Conservation (phyloP, 2,888 invertebrate genomes). For the Liposcelis brunnea region DNA sequence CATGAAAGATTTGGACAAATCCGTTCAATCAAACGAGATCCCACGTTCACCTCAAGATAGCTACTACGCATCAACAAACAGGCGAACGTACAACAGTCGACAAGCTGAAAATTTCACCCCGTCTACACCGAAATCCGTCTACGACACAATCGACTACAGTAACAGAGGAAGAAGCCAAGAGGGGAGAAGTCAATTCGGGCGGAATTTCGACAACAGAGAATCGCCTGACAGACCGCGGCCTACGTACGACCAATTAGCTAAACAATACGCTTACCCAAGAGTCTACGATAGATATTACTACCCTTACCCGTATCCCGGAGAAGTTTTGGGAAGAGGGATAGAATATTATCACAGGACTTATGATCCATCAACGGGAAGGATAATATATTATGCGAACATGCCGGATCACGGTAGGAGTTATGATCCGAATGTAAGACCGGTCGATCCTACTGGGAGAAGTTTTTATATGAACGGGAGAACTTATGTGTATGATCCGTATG, state of each 20-base stretch:
- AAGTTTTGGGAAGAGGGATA: neutral
- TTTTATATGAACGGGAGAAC: neutral
- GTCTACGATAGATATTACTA: conserved; percentile 6
- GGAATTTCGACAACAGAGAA: neutral
- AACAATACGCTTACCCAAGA: neutral
- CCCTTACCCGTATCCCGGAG: neutral
- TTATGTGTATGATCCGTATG: conserved; percentile 3
- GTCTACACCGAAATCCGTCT: conserved; percentile 1
- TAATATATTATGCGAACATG: conserved; percentile 2
- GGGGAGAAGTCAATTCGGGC: neutral
- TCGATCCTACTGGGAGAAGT: neutral
- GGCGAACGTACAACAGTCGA: neutral
- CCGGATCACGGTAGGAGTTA: neutral
- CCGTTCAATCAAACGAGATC: neutral
- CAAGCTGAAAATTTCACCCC: neutral
- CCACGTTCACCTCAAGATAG: neutral
- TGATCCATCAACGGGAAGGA: conserved; percentile 1
- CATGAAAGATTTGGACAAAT: conserved; percentile 5
- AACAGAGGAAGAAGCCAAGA: neutral
- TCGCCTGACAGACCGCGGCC: neutral
- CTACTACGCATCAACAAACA: conserved; percentile 2
- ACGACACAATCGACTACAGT: conserved; percentile 4
- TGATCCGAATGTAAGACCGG: neutral
- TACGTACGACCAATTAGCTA: neutral
- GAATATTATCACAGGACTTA: conserved; percentile 1